Evolutionary conservation across 2,888 invertebrate species (phyloP).

Genomic region (Aelia acuminata): DNA sequence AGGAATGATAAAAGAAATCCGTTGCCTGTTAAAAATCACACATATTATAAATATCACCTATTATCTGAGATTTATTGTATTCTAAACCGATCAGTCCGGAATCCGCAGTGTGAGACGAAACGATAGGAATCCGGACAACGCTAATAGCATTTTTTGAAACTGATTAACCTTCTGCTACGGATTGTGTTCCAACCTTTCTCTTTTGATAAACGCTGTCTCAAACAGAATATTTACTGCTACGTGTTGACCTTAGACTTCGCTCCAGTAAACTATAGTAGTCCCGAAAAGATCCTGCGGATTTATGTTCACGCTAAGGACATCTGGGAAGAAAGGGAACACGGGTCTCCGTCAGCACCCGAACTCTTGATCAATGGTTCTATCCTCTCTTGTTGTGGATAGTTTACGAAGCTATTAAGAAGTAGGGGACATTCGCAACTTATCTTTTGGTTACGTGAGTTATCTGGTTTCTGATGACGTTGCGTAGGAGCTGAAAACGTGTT

Average conservation of each 20-base stretch:
- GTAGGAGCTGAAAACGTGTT: constrained; percentile 35
- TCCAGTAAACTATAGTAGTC: constrained; percentile 29
- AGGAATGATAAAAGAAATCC: too few relatives aligned
- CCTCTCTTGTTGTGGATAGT: not conserved
- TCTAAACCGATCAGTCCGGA: not conserved
- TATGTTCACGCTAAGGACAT: constrained; percentile 24
- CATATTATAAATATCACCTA: not conserved
- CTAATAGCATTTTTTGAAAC: not conserved
- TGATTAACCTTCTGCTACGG: constrained; percentile 19
- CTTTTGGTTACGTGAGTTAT: not conserved
- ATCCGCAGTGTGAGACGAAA: not conserved
- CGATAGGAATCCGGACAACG: not conserved
- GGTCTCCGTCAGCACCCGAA: constrained; percentile 1
- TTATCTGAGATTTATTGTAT: not conserved
- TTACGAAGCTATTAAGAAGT: not conserved
- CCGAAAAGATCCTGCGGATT: not conserved
- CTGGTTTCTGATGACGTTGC: constrained; percentile 6
- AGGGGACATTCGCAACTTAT: not conserved
- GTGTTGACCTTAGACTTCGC: not conserved
- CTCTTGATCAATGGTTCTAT: not conserved
- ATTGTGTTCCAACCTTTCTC: not conserved
- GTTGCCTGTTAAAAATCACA: too few relatives aligned
- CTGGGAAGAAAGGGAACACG: not conserved
- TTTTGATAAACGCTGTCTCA: constrained; percentile 38
- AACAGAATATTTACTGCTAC: constrained; percentile 4